Evolutionary conservation across 2,888 invertebrate genomes (phyloP).

Genomic region (Pyrgus malvae): DNA sequence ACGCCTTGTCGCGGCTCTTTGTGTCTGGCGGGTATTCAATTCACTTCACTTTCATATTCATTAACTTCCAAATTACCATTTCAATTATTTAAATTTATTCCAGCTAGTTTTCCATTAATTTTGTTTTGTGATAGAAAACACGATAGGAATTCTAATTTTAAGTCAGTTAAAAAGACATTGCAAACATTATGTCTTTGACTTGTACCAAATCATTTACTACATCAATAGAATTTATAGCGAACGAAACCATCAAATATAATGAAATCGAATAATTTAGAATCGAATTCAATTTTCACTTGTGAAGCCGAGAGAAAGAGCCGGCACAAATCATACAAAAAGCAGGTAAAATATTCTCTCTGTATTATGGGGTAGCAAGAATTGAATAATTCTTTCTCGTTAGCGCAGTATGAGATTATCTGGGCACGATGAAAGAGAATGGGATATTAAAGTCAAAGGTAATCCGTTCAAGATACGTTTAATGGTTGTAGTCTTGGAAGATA

Average conservation of each 20-base stretch:
- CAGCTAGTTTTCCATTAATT: slow-evolving; percentile 10
- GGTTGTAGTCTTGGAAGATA: slow-evolving; percentile 14
- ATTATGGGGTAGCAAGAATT: slow-evolving; percentile 16
- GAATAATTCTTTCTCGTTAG: slow-evolving; percentile 28
- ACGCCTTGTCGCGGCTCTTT: slow-evolving; percentile 16
- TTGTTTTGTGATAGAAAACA: neutral
- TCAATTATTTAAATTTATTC: slow-evolving; percentile 12
- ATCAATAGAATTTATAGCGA: neutral
- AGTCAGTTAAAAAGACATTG: no score
- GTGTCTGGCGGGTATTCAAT: slow-evolving; percentile 8
- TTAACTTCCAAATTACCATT: slow-evolving; percentile 23
- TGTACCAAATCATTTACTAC: no score
- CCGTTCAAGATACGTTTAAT: slow-evolving; percentile 23
- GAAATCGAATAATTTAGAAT: slow-evolving; percentile 21
- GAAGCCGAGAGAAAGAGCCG: slow-evolving; percentile 5
- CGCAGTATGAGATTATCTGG: slow-evolving; percentile 22
- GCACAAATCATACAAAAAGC: slow-evolving; percentile 24
- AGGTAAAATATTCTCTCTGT: slow-evolving; percentile 25
- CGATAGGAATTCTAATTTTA: neutral
- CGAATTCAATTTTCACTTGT: slow-evolving; percentile 19
- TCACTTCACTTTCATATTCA: slow-evolving; percentile 20
- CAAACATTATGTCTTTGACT: no score
- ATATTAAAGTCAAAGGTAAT: slow-evolving; percentile 27
- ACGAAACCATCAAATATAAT: neutral
- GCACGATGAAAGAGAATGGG: slow-evolving; percentile 23